Evolutionary conservation across 2,888 invertebrate species (phyloP).

Genomic region (Pterobdella sp.): DNA sequence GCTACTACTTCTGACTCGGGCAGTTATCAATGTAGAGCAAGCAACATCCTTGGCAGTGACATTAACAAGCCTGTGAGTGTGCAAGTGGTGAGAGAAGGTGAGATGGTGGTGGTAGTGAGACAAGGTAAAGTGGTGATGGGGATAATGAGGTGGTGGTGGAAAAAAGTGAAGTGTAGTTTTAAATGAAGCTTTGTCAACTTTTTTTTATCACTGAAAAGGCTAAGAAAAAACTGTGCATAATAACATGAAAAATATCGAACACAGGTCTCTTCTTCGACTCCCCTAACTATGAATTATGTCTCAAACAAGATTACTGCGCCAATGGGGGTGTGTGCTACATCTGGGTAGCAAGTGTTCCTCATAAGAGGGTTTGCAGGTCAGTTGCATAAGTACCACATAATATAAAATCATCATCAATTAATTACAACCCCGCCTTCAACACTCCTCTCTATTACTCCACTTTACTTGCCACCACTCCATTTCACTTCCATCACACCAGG

Average conservation of each 20-base stretch:
- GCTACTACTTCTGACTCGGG: constrained; percentile 19
- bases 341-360: not conserved
- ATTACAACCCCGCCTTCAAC: not conserved
- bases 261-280: constrained; percentile 2
- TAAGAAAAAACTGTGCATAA: not conserved
- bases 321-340: constrained; percentile 28
- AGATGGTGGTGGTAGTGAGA: not conserved
- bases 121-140: not conserved
- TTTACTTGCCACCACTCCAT: not conserved
- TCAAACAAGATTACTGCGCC: constrained; percentile 20
- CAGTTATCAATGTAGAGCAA: constrained; percentile 21
- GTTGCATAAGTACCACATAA: not conserved
- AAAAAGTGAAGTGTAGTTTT: not conserved
- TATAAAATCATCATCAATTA: not conserved
- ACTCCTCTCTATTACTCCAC: not conserved
- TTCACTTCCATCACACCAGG: not conserved
- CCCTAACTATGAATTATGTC: constrained; percentile 14
- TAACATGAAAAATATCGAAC: not conserved
- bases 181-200: too few relatives aligned
- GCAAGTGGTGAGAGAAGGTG: not conserved
- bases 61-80: constrained; percentile 15
- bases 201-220: too few relatives aligned
- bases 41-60: constrained; percentile 24
- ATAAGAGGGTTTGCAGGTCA: constrained; percentile 28
- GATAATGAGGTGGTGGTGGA: not conserved